Percentiles rank a stretch among this genome's conserved stretches.
phyloP scores from a whole-genome alignment of 2,797 vertebrate genomes.

The Babyrousa celebensis region DNA sequence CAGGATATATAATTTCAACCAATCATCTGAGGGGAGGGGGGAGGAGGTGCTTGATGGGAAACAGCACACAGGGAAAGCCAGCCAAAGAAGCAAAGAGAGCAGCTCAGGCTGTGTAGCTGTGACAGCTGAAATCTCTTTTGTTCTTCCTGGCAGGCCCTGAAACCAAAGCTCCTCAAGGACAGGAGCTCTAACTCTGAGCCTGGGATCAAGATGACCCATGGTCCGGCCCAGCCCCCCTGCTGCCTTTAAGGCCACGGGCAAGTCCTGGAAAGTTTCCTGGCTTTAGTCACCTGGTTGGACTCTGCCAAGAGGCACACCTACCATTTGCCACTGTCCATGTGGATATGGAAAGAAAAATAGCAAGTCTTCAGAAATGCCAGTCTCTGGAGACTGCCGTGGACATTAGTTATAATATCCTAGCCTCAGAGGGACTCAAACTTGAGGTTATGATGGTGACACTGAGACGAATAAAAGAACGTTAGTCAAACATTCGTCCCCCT shows the following conservation, averaged over 20 bases:
- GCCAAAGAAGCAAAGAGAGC: slow-evolving; percentile 82
- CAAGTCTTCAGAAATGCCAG: background rate
- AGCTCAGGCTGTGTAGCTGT: slow-evolving; percentile 49
- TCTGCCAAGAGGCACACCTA: background rate
- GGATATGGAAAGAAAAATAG: background rate
- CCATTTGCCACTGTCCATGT: background rate
- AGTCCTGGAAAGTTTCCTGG: background rate
- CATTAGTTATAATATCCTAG: background rate
- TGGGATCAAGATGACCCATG: background rate
- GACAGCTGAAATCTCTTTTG: slow-evolving; percentile 85
- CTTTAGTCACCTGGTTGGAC: background rate
- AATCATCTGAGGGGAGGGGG: slow-evolving; percentile 65
- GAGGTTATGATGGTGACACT: too few relatives aligned
- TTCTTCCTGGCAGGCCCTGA: slow-evolving; percentile 79
- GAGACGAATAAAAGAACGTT: background rate
- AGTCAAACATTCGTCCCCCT: background rate
- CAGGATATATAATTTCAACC: slow-evolving; percentile 86
- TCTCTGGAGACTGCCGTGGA: background rate
- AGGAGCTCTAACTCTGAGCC: slow-evolving; percentile 17
- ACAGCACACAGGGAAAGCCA: slow-evolving; percentile 81
- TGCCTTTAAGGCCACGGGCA: background rate
- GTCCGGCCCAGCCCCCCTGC: background rate
- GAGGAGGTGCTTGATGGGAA: slow-evolving; percentile 81
- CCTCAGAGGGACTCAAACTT: background rate
- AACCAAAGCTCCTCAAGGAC: slow-evolving; percentile 60